Base-by-base conservation (phyloP, 2,113 vertebrate species). In the Pelecanoides urinatrix region DNA sequence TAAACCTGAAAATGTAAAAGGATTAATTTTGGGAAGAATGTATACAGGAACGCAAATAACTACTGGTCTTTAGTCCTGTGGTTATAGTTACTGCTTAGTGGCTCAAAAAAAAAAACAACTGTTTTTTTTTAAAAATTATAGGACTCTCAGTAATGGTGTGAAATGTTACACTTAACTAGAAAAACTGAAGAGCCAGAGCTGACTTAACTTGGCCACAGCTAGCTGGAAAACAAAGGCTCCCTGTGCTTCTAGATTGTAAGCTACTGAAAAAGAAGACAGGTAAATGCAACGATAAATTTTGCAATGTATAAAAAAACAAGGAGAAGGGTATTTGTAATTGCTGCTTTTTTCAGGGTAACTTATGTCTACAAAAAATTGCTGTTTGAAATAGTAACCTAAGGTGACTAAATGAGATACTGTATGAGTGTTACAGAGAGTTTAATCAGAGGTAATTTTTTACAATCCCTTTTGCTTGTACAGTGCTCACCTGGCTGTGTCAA, bases 321-420 rank as follows among this genome's bases (percentile, higher is more conserved):
- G 94, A 96, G 75, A 96, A 97, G 95, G 95, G 95, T 98, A 97
- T 98, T 97, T 97, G 95, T 98, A 98, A 98, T 98, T 98, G 98
- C 98, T 98, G 98, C 98, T 99, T 98, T 98, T 98, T 98, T 98
- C 98, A 98, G 98, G 98, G 98, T 98, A 98, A 98, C 95, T 98
- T 98, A 98, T 96, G 96, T 98, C 96, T 96, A 97, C 93, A 96
- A 92, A 95, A 97, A 95, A 85, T 94, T 97, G 95, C 96, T 98
- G 95, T 98, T 97, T 97, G 96, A 97, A 98, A 97, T 97, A 97
- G 97, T 98, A 97, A 98, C 96, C 97, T 97, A 93, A 98, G 98
- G 97, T 97, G 97, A 97, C 96, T 97, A 97, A 97, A 94, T 82
- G 95, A 95, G 98, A 97, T 97, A 89, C 58, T 1, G 75, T 96